Percentiles rank a stretch among this genome's conserved stretches.
These are phyloP conservation scores for Oophaga pumilio DNA, from an alignment of 2,113 vertebrate species.

Conservation along the genomic window DNA sequence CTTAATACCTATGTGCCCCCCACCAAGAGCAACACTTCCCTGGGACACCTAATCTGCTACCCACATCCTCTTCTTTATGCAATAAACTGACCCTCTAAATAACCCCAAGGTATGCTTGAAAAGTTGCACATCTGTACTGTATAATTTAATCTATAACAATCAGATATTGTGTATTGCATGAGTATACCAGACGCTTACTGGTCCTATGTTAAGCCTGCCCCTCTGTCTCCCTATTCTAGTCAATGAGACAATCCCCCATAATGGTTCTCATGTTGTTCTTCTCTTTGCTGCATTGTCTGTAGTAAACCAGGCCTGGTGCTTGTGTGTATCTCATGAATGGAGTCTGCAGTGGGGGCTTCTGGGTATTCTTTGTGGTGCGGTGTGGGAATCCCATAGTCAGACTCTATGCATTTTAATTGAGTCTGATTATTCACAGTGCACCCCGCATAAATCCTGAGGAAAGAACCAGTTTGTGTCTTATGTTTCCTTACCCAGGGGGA, in stretches of 20 bases:
- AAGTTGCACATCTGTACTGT: background rate
- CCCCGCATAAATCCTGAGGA: background rate
- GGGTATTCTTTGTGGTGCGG: conserved; percentile 1
- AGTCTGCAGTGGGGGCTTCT: conserved; percentile 2
- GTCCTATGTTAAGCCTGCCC: background rate
- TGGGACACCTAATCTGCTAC: too few species aligned
- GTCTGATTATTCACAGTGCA: conserved; percentile 35
- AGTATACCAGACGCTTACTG: background rate
- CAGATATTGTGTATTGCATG: too few species aligned
- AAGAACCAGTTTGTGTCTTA: conserved; percentile 17
- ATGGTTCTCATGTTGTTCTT: background rate
- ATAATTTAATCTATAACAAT: too few species aligned
- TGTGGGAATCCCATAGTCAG: conserved; percentile 49
- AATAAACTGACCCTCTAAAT: background rate
- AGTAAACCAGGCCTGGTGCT: background rate
- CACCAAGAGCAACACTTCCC: too few species aligned
- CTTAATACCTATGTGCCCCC: background rate
- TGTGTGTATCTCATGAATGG: conserved; percentile 27
- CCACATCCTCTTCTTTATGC: background rate
- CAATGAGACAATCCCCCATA: background rate
- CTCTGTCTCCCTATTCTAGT: background rate
- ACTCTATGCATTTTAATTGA: conserved; percentile 43
- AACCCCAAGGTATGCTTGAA: too few species aligned
- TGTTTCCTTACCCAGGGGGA: background rate
- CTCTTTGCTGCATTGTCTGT: background rate